Conservation (phyloP, 2,113 vertebrate species). For the Crotalus tigris region DNA sequence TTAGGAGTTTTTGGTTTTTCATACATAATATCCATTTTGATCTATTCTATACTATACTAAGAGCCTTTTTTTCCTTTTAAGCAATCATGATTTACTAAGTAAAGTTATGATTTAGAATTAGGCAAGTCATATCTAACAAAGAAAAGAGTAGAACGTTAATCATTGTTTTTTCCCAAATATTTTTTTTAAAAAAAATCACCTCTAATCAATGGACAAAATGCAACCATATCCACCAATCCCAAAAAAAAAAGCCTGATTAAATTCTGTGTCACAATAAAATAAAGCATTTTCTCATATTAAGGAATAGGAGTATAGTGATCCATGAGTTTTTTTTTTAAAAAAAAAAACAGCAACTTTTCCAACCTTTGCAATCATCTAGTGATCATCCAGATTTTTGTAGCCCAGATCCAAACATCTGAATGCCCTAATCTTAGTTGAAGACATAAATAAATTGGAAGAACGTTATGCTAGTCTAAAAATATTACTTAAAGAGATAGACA, state of each 20-base stretch:
- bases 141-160: background rate
- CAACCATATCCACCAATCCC: background rate
- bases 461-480: background rate
- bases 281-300: background rate
- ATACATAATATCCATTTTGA: constrained; percentile 19
- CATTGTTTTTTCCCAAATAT: background rate
- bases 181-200: background rate
- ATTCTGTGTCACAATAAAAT: background rate
- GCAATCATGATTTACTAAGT: background rate
- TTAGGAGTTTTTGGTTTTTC: constrained; percentile 3
- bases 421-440: background rate
- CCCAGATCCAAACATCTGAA: background rate
- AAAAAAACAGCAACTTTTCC: background rate
- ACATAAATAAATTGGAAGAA: background rate
- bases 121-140: background rate
- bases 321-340: background rate
- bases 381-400: background rate
- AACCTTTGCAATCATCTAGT: background rate
- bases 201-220: background rate
- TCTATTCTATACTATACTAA: constrained; percentile 8
- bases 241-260: background rate
- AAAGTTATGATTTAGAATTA: background rate
- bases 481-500: background rate
- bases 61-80: background rate
- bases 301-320: background rate